phyloP scores from a whole-genome alignment of 2,888 invertebrate genomes.

The Lithophane leautieri region DNA sequence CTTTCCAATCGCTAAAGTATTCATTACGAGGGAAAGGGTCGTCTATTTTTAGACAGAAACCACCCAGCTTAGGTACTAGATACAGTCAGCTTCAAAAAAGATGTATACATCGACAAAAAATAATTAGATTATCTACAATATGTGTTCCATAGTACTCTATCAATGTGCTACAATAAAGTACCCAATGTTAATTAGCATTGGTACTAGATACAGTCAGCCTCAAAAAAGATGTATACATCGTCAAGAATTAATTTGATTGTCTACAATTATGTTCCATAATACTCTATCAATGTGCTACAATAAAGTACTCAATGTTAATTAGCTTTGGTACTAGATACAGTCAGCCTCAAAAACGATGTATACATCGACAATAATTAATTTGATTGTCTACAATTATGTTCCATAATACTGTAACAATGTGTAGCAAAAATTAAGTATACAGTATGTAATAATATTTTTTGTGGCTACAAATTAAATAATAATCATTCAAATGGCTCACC shows the following conservation, averaged over 20 bases:
- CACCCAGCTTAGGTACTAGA: not conserved
- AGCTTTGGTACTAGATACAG: not conserved
- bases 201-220: not conserved
- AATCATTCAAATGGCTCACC: too few species aligned
- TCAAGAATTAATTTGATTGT: too few species aligned
- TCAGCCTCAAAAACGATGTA: not conserved
- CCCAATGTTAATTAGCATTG: too few species aligned
- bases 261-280: not conserved
- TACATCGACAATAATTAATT: not conserved
- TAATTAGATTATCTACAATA: not conserved
- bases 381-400: not conserved
- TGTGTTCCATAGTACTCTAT: not conserved
- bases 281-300: not conserved
- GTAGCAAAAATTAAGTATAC: too few species aligned
- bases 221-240: not conserved
- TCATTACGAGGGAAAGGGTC: slow-evolving; percentile 41
- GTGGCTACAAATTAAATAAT: not conserved
- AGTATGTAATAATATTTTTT: not conserved
- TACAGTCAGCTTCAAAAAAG: not conserved
- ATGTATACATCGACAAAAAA: not conserved
- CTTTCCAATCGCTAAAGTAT: slow-evolving; percentile 47
- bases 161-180: not conserved
- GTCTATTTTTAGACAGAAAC: slow-evolving; percentile 45
- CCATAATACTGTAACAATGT: not conserved
- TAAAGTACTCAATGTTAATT: too few species aligned